Conservation (phyloP, 1,140 invertebrate species). For the Ptiloglossa arizonensis region DNA sequence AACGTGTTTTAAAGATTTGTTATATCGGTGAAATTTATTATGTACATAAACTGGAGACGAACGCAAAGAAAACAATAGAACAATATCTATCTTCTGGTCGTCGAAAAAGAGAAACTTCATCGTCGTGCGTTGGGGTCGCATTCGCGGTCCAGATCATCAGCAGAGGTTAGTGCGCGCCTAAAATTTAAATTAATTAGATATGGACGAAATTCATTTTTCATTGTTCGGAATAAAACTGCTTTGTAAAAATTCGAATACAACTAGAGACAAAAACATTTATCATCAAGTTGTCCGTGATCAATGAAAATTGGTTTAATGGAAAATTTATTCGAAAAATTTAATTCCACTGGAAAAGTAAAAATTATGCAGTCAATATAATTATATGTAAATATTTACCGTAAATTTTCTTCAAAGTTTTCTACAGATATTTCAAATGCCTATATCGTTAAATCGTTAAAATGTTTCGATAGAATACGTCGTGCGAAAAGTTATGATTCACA, state of each 20-base stretch:
- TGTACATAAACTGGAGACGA: background rate
- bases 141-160: constrained; percentile 51
- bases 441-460: background rate
- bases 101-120: constrained; percentile 56
- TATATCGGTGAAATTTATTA: background rate
- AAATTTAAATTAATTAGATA: constrained; percentile 54
- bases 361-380: background rate
- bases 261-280: too few relatives aligned
- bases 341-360: background rate
- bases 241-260: background rate
- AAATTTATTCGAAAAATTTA: background rate
- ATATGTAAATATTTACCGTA: background rate
- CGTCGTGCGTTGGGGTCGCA: constrained; percentile 53
- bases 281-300: background rate
- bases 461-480: background rate
- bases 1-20: background rate
- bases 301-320: background rate
- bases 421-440: background rate
- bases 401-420: background rate
- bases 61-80: constrained; percentile 15
- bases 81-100: constrained; percentile 7
- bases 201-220: background rate
- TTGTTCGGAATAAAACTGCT: background rate
- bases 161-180: constrained; percentile 64
- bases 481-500: constrained; percentile 1